These are phyloP conservation scores for Seira musarum DNA, from an alignment of 2,888 invertebrate genomes.

Conservation along the genomic window DNA sequence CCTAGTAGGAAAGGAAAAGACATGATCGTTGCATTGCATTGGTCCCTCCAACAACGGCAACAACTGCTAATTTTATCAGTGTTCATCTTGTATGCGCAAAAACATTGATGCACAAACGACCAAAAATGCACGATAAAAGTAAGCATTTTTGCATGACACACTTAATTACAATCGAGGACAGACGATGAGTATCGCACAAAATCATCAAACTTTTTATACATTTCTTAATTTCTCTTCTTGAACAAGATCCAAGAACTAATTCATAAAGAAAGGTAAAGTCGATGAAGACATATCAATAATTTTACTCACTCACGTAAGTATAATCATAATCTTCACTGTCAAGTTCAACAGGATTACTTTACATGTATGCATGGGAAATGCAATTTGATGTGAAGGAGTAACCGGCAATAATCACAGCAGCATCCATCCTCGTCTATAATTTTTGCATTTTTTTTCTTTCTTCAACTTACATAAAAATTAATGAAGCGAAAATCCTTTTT, in stretches of 20 bases:
- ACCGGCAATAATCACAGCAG: neutral
- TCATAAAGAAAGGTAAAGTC: too few relatives aligned
- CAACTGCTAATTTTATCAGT: neutral
- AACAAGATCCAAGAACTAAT: too few relatives aligned
- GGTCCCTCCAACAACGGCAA: neutral
- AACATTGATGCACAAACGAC: too few relatives aligned
- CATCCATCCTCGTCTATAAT: neutral
- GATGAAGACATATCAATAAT: neutral
- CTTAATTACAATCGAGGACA: neutral
- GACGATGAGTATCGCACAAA: neutral
- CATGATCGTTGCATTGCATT: too few relatives aligned
- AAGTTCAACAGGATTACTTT: conserved; percentile 55
- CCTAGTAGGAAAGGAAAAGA: too few relatives aligned
- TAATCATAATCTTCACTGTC: conserved; percentile 45
- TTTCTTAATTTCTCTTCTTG: too few relatives aligned
- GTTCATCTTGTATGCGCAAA: too few relatives aligned
- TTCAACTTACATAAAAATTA: neutral
- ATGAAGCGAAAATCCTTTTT: neutral
- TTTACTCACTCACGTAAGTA: neutral
- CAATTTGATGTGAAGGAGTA: too few relatives aligned
- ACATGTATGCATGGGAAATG: conserved; percentile 46
- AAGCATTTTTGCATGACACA: neutral
- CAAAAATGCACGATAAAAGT: too few relatives aligned
- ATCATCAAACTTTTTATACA: neutral
- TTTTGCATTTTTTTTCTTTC: neutral